A percentile compares a stretch with the other conserved stretches of the same genome.
phyloP scores from a whole-genome alignment of 1,140 invertebrate genomes.

The Heliothis virescens region DNA sequence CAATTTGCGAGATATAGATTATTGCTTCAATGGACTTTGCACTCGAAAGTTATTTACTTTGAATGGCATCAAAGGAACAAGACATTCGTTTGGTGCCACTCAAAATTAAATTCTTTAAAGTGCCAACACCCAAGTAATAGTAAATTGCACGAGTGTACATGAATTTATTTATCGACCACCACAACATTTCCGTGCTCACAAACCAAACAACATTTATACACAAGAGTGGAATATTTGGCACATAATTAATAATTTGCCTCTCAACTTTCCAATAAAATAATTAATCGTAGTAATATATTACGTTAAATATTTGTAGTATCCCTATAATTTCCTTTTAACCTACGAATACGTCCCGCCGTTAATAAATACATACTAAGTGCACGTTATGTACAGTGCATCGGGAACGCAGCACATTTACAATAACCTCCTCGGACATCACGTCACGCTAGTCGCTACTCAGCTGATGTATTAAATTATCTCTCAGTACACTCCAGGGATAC shows the following conservation, averaged over 20 bases:
- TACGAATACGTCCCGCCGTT: constrained; percentile 47
- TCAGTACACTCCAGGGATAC: constrained; percentile 73
- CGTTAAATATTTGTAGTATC: constrained; percentile 70
- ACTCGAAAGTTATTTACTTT: not conserved
- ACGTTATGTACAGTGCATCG: constrained; percentile 77
- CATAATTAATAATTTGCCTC: constrained; percentile 54
- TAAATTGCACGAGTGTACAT: not conserved
- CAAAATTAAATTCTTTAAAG: not conserved
- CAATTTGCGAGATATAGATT: constrained; percentile 2
- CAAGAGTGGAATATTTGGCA: constrained; percentile 54
- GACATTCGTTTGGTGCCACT: not conserved
- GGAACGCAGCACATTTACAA: constrained; percentile 44
- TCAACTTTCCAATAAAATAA: constrained; percentile 45
- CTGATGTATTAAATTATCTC: constrained; percentile 85
- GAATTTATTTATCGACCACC: constrained; percentile 26
- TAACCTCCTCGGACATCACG: constrained; percentile 13
- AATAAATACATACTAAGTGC: constrained; percentile 76
- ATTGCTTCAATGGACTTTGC: not conserved
- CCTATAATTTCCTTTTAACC: constrained; percentile 49
- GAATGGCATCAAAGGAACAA: not conserved
- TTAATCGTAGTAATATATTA: constrained; percentile 60
- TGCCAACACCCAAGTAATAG: not conserved
- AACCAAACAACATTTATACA: constrained; percentile 11
- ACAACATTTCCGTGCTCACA: constrained; percentile 11
- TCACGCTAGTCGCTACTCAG: constrained; percentile 57